Conservation (phyloP, 2,888 invertebrate genomes). For the Coremacera marginata region DNA sequence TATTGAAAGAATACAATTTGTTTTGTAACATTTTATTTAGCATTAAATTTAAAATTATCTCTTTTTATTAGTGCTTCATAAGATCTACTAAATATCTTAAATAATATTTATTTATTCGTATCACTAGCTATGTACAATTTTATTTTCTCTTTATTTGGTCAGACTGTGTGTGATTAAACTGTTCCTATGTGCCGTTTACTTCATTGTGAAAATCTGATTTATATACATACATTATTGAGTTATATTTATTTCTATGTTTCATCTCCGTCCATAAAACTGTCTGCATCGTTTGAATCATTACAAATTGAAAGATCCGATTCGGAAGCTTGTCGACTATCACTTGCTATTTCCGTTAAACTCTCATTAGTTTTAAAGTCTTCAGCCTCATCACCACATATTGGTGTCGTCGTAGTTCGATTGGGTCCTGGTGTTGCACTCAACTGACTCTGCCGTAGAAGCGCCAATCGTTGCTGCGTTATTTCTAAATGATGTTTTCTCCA, state of each 20-base stretch:
- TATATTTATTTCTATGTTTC: slow-evolving; percentile 54
- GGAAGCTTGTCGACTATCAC: slow-evolving; percentile 53
- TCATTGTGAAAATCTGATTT: background rate
- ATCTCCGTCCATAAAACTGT: slow-evolving; percentile 66
- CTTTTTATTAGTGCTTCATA: background rate
- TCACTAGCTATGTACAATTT: slow-evolving; percentile 3
- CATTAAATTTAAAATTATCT: background rate
- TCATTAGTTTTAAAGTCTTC: slow-evolving; percentile 52
- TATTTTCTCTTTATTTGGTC: background rate
- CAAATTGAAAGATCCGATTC: slow-evolving; percentile 69
- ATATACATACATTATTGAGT: background rate
- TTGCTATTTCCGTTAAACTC: slow-evolving; percentile 37
- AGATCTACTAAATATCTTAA: background rate
- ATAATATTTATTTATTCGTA: background rate
- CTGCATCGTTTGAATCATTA: slow-evolving; percentile 68
- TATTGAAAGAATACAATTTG: background rate
- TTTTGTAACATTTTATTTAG: slow-evolving; percentile 9
- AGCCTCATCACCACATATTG: slow-evolving; percentile 56
- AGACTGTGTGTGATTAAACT: background rate
- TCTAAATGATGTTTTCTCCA: slow-evolving; percentile 96
- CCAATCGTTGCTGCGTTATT: slow-evolving; percentile 88
- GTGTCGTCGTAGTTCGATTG: slow-evolving; percentile 46
- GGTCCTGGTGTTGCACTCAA: slow-evolving; percentile 45
- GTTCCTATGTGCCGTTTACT: background rate
- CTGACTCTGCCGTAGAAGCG: slow-evolving; percentile 69